phyloP scores from a whole-genome alignment of 2,797 vertebrate genomes.

The Acrocephalus scirpaceus region DNA sequence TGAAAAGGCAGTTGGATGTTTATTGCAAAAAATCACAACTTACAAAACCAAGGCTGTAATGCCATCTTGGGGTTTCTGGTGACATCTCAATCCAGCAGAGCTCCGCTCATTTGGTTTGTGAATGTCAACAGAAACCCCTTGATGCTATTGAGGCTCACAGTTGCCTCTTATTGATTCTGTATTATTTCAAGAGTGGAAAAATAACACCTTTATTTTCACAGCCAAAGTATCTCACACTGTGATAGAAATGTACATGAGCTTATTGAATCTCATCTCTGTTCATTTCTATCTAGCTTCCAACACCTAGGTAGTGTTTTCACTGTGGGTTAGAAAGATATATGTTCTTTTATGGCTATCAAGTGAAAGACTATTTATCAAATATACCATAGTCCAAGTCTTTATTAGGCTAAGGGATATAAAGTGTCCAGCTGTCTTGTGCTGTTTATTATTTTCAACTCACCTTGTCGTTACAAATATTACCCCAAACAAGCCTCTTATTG shows the following conservation, averaged over 20 bases:
- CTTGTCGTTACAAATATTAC: not conserved
- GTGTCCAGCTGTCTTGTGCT: not conserved
- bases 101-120: constrained; percentile 55
- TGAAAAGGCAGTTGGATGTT: not conserved
- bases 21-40: not conserved
- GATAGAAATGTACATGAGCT: constrained; percentile 53
- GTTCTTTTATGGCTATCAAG: not conserved
- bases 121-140: constrained; percentile 46
- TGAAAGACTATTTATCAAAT: constrained; percentile 7
- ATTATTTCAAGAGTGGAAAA: constrained; percentile 68
- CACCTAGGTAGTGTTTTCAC: not conserved
- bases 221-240: constrained; percentile 43
- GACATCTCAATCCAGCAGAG: constrained; percentile 68
- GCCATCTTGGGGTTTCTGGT: constrained; percentile 72
- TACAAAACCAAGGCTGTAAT: constrained; percentile 70
- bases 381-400: not conserved
- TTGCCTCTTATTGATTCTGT: constrained; percentile 61
- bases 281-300: constrained; percentile 28
- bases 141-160: constrained; percentile 25
- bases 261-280: constrained; percentile 45
- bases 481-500: not conserved
- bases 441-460: constrained; percentile 2
- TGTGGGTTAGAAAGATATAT: not conserved
- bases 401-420: not conserved
- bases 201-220: constrained; percentile 64